These are phyloP conservation scores for Argyrosomus regius DNA, from an alignment of 2,797 vertebrate species.

Conservation along the genomic window DNA sequence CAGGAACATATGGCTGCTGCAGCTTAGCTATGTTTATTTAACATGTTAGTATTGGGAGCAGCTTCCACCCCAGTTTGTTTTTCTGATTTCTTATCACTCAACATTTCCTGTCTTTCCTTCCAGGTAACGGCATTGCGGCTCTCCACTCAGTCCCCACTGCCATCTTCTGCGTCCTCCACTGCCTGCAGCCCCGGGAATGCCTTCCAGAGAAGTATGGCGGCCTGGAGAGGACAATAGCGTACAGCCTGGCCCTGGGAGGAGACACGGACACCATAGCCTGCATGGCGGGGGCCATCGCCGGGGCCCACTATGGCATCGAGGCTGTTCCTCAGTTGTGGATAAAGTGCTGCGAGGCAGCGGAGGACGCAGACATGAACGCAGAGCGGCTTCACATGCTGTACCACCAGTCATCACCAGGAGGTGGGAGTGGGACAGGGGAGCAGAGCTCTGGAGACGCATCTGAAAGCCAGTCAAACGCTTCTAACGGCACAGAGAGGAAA, in stretches of 20 bases:
- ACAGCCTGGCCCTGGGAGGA: conserved; percentile 95
- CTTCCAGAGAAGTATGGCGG: conserved; percentile 90
- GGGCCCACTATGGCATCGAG: conserved; percentile 94
- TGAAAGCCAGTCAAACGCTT: conserved; percentile 42
- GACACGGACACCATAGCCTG: conserved; percentile 99
- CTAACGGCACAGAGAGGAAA: conserved; percentile 69
- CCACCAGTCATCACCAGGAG: conserved; percentile 76
- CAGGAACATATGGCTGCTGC: no score
- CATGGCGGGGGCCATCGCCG: conserved; percentile 98
- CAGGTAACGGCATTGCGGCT: conserved; percentile 96
- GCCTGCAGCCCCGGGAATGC: conserved; percentile 91
- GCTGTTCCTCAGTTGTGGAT: conserved; percentile 91
- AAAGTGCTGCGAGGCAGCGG: conserved; percentile 92
- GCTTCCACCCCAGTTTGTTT: background rate
- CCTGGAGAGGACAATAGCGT: conserved; percentile 94
- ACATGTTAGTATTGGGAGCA: background rate
- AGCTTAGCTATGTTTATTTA: background rate
- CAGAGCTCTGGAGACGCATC: conserved; percentile 40
- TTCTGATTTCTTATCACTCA: background rate
- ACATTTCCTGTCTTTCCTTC: conserved; percentile 8
- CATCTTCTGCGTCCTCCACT: conserved; percentile 97
- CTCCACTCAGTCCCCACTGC: conserved; percentile 97
- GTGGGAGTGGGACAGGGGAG: conserved; percentile 51
- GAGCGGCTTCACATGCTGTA: conserved; percentile 89
- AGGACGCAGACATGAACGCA: conserved; percentile 90